Evolutionary conservation across 1,140 invertebrate species (phyloP), one percentile per base, ranked within the genome.

Genomic region (Solen grandis): DNA sequence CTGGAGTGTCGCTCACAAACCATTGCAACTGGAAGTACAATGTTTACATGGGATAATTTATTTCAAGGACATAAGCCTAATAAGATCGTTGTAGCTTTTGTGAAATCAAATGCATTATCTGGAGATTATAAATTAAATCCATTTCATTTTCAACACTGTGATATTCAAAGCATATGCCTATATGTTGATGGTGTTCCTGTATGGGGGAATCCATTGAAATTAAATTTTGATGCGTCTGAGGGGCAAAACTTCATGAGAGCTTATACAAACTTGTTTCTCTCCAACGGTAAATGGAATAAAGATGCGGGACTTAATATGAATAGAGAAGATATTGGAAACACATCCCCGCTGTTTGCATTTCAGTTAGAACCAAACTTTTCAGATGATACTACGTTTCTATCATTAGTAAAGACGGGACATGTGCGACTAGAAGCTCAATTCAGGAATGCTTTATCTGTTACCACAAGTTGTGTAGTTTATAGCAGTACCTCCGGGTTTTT

Each of bases 11-110:
- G 77, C 22, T 41, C 22, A 19, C 77, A 79, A 50, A 79, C 19
- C 22, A 79, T 79, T 22, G 57, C 66, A 8, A 0, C 52, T 19
- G 66, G 66, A 50, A 79, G 66, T 72, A 70, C 77, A 25, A 16
- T 29, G 33, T 72, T 50, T 69, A 60, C 16, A 1, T 70, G 77
- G 66, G 77, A 79, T n/a, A 79, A 63, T 36, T 33, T 79, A 35
- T 72, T 79, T 52, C 33, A 41, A 27, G 77, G 77, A 29, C 54
- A 63, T 52, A 69, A 70, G 41, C 66, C 76, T 5, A 62, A 52
- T 25, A 41, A 16, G 36, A 55, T 79, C 3, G 38, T 79, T 19
- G 65, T 69, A 19, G 65, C 52, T 10, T 60, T 79, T 62, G 66
- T 69, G 22, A 79, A 69, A 79, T 70, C 76, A 36, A 70, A 62